Percentiles rank a stretch among this genome's conserved stretches.
Evolutionary conservation across 2,888 invertebrate species (phyloP).

Genomic region (Callimorpha dominula): DNA sequence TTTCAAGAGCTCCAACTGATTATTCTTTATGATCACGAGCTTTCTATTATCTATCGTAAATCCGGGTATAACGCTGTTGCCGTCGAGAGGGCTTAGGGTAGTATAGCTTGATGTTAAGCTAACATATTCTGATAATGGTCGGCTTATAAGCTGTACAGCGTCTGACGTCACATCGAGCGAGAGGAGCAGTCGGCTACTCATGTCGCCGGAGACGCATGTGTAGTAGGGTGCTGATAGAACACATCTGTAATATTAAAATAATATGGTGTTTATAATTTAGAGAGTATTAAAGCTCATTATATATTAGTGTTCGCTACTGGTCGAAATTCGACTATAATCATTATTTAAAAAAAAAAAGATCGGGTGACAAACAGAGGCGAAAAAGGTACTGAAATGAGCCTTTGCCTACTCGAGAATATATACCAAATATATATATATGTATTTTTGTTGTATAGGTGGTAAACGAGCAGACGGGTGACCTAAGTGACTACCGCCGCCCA

Average conservation of each 20-base stretch:
- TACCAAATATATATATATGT: no score
- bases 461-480: no score
- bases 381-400: no score
- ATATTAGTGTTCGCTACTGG: no score
- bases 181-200: conserved; percentile 83
- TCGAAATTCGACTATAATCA: no score
- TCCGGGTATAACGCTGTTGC: conserved; percentile 69
- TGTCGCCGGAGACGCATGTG: conserved; percentile 87
- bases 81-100: conserved; percentile 65
- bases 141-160: conserved; percentile 80
- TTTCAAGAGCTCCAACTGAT: conserved; percentile 65
- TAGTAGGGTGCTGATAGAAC: conserved; percentile 88
- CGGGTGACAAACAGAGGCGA: no score
- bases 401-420: no score
- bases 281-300: no score
- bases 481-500: no score
- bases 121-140: conserved; percentile 74
- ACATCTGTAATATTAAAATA: conserved; percentile 82
- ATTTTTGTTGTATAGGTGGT: no score
- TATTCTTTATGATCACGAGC: conserved; percentile 71
- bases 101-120: conserved; percentile 54
- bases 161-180: conserved; percentile 88
- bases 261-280: neutral
- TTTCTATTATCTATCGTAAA: conserved; percentile 74
- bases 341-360: no score